Evolutionary conservation across 2,888 invertebrate genomes (phyloP).

Genomic region (Phasia obesa): DNA sequence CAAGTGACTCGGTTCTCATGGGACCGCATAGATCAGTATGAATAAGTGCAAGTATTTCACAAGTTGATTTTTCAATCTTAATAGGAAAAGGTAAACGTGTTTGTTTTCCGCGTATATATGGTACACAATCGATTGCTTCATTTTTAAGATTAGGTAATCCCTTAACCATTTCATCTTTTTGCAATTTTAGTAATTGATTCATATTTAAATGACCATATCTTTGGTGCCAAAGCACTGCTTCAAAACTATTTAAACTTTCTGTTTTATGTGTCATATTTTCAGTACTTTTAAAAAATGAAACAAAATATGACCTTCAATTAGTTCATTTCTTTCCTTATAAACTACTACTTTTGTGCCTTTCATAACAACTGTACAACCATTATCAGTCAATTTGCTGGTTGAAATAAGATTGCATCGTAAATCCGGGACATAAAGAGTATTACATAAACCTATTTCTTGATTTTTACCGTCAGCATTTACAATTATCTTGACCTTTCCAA

Average conservation of each 20-base stretch:
- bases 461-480: not conserved
- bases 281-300: not conserved
- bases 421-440: not conserved
- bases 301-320: not conserved
- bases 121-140: not conserved
- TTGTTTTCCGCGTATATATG: not conserved
- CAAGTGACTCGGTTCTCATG: not conserved
- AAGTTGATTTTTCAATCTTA: no score
- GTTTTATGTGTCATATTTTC: not conserved
- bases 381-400: conserved; percentile 10
- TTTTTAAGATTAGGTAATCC: not conserved
- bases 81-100: no score
- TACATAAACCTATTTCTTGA: not conserved
- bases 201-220: conserved; percentile 9
- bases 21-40: no score
- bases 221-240: not conserved
- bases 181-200: not conserved
- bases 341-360: conserved; percentile 2
- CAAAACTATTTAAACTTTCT: not conserved
- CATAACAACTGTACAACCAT: conserved; percentile 4
- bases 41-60: no score
- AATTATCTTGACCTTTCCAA: not conserved
- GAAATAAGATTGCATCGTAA: conserved; percentile 6
- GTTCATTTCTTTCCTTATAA: not conserved
- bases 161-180: conserved; percentile 1